Percentiles rank a stretch among this genome's conserved stretches.
phyloP scores from a whole-genome alignment of 2,888 invertebrate genomes.

The Arrhopalites spinosus region DNA sequence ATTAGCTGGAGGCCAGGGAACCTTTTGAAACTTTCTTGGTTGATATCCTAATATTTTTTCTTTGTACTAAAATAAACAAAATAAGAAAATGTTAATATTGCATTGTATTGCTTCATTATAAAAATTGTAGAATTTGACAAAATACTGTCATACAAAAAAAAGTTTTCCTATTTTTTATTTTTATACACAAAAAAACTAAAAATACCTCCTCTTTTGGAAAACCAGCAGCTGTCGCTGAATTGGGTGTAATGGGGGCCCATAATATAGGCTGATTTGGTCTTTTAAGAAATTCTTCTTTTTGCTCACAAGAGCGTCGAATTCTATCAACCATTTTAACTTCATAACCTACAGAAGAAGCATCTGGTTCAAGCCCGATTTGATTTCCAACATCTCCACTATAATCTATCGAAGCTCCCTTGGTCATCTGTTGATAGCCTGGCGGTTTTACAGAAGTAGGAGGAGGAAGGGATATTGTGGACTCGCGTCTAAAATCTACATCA shows the following conservation, averaged over 20 bases:
- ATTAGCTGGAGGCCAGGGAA: constrained; percentile 70
- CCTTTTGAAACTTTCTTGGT: constrained; percentile 75
- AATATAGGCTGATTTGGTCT: constrained; percentile 67
- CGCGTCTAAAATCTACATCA: constrained; percentile 72
- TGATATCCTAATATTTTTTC: too few relatives aligned
- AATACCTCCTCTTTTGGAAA: constrained; percentile 63
- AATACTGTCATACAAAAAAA: too few relatives aligned
- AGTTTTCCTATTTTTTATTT: too few relatives aligned
- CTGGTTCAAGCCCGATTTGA: background rate
- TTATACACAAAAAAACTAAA: too few relatives aligned
- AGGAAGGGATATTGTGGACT: constrained; percentile 69
- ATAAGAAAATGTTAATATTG: too few relatives aligned
- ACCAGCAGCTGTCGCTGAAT: constrained; percentile 38
- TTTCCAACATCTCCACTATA: constrained; percentile 13
- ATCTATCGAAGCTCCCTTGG: constrained; percentile 6
- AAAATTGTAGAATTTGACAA: too few relatives aligned
- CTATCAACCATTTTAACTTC: constrained; percentile 57
- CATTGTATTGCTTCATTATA: too few relatives aligned
- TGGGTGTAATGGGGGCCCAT: constrained; percentile 62
- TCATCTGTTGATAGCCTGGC: background rate
- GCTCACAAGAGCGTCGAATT: constrained; percentile 80
- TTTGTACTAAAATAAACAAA: too few relatives aligned
- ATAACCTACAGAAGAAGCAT: constrained; percentile 43
- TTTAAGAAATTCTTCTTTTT: constrained; percentile 86
- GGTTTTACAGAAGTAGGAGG: constrained; percentile 38